Conservation (phyloP, 2,888 invertebrate species). For the Erebia epiphron region DNA sequence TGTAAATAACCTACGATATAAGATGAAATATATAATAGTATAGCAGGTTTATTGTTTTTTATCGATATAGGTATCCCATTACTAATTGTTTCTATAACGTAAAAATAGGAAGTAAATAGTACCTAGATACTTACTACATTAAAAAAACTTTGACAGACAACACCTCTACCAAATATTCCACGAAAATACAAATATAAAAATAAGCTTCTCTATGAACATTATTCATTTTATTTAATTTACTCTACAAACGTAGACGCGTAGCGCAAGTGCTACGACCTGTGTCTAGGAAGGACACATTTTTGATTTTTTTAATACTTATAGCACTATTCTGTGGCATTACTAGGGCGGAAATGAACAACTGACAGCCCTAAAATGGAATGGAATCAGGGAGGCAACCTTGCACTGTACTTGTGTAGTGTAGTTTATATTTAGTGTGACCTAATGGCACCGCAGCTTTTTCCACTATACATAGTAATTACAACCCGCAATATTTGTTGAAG, state of each 20-base stretch:
- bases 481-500: constrained; percentile 6
- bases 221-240: neutral
- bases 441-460: constrained; percentile 33
- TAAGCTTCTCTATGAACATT: neutral
- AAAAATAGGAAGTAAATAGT: too few species aligned
- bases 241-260: neutral
- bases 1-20: neutral
- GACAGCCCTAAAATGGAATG: constrained; percentile 36
- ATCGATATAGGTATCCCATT: too few species aligned
- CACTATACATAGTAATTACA: constrained; percentile 36
- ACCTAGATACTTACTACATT: too few species aligned
- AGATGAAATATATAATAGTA: too few species aligned
- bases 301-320: neutral
- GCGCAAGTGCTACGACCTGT: neutral
- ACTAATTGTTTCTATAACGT: too few species aligned
- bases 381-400: constrained; percentile 54
- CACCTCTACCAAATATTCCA: too few species aligned
- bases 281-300: neutral
- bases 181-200: too few species aligned
- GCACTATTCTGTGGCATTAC: too few species aligned
- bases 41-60: too few species aligned
- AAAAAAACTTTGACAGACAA: too few species aligned
- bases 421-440: constrained; percentile 40
- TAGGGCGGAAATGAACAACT: neutral
- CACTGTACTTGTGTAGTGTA: constrained; percentile 47